Evolutionary conservation across 2,113 vertebrate genomes (phyloP), one percentile per base, ranked within the genome.

Genomic region (Laticauda laticaudata): DNA sequence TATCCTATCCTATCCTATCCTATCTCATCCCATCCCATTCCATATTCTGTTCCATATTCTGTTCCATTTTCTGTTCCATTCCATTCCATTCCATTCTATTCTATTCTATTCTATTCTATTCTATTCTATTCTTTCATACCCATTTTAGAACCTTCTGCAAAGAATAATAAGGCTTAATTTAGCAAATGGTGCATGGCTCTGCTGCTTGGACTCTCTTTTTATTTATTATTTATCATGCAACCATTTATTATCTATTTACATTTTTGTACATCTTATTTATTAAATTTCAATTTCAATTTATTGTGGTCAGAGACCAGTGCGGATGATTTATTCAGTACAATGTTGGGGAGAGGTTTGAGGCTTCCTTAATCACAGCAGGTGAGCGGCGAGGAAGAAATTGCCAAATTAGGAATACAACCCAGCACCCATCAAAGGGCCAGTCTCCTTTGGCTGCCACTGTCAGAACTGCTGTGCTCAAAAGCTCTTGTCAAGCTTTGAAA

Each of bases 401-500:
- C 64, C 12, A 75, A 34, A 34, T 75, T 34, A 75, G n/a, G 64
- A 75, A 75, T 18, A 64, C 9, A 75, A 18, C n/a, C 64, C 64
- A 75, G 14, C 64, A 34, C n/a, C 14, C n/a, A 75, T 34, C 64
- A 34, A 75, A 75, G n/a, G n/a, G n/a, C 15, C 14, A 34, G 64
- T 15, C 14, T 14, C n/a, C n/a, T 75, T 95, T 64, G 45, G 93
- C 57, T 92, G 61, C 87, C 23, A 91, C 3, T 93, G 94, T 95
- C 94, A 88, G 96, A 92, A 88, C 5, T 5, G 75, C 94, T 94
- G 94, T 86, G 91, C 92, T 93, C 95, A 88, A 92, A 75, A 95
- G 94, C 94, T 94, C 93, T 69, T 91, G 86, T 88, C 92, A 85
- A 94, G 45, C 93, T 53, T 59, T 95, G 95, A 97, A 96, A 97